Base-by-base conservation (phyloP, 2,888 invertebrate genomes). In the Tromatobia lineatoria region DNA sequence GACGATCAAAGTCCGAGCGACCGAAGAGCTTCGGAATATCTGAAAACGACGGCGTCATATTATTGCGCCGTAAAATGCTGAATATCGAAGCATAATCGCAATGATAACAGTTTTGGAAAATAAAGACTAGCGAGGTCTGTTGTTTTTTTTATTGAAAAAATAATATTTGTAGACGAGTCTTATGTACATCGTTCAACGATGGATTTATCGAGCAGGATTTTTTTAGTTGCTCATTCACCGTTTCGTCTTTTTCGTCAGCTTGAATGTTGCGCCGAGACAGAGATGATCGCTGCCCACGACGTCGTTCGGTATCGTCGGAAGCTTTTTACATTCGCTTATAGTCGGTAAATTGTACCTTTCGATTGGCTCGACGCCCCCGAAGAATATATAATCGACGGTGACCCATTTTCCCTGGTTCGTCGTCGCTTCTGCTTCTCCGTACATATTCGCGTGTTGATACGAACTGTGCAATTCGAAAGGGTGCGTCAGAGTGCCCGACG, bases 311-410 rank as follows among this genome's bases (percentile, higher is more conserved):
- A 99, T 95, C 10, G 91, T 92, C 1, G 94, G 96, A 38, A 95
- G 91, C 77, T 86, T 88, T 86, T 88, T 90, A 83, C 97, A 96
- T 87, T 97, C 95, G 0, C 91, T 87, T 0, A 94, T 92, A 0
- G 96, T 96, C 3, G 98, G 97, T 82, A 99, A 93, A 13, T 95
- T 94, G 80, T 96, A 96, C 3, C 87, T 90, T 42, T 93, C 90
- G n/a, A 92, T 66, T 11, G 90, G 91, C 79, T 93, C 89, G 69
- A 92, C 87, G 82, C 94, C 96, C 95, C 96, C 96, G 88, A 97
- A 98, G 93, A 98, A 98, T 83, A 99, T 98, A 91, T 98, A 99
- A 94, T 99, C 99, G 0, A 99, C 98, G 0, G 96, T 97, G 74
- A 96, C 94, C 97, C 97, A 97, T 64, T 94, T 91, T 70, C 96